Conservation (phyloP, 2,797 vertebrate genomes). For the Merluccius polli region DNA sequence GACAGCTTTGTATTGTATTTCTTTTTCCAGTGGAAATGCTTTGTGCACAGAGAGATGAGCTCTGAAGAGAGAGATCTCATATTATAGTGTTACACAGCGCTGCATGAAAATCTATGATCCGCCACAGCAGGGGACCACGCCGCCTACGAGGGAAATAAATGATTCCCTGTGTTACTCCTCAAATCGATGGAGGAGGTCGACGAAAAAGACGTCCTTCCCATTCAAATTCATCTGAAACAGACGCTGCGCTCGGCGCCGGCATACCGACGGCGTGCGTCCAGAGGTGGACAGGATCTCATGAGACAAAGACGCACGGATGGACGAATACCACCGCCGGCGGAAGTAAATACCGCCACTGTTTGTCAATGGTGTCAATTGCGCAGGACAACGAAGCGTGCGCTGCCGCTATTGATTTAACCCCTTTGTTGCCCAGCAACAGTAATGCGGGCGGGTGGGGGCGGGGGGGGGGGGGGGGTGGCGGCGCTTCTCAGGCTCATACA, state of each 20-base stretch:
- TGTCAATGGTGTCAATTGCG: slow-evolving; percentile 20
- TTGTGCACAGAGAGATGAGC: neutral
- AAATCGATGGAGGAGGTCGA: neutral
- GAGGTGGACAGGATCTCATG: neutral
- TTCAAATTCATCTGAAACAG: neutral
- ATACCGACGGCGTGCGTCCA: slow-evolving; percentile 9
- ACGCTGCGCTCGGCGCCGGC: neutral
- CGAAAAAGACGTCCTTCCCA: neutral
- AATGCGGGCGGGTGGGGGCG: slow-evolving; percentile 30
- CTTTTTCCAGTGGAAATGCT: neutral
- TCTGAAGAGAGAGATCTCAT: neutral
- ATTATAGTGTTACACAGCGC: neutral
- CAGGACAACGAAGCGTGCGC: slow-evolving; percentile 26
- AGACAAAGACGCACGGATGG: slow-evolving; percentile 8
- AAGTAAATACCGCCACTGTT: slow-evolving; percentile 36
- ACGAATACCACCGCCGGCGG: slow-evolving; percentile 29
- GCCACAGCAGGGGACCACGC: neutral
- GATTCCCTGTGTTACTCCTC: slow-evolving; percentile 24
- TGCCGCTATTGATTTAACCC: slow-evolving; percentile 40
- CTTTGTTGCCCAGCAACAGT: slow-evolving; percentile 34
- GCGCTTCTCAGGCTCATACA: neutral
- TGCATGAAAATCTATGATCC: slow-evolving; percentile 3
- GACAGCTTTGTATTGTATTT: neutral
- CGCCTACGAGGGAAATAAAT: slow-evolving; percentile 12
- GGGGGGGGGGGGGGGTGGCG: neutral